Percentiles rank a stretch among this genome's conserved stretches.
These are phyloP conservation scores for Myotis yumanensis DNA, from an alignment of 2,113 vertebrate genomes.

Conservation along the genomic window DNA sequence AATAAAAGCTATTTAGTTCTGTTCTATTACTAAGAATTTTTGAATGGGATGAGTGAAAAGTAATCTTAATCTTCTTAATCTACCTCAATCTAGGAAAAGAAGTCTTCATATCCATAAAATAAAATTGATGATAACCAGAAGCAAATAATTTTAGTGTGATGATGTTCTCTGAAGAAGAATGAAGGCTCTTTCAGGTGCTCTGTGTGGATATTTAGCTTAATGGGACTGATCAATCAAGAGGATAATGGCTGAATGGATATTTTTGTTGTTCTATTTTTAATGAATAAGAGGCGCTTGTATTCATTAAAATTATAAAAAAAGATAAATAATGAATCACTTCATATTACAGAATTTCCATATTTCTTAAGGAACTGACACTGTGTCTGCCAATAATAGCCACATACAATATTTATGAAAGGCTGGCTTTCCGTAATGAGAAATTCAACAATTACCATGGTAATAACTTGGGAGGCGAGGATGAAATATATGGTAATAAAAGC, in stretches of 20 bases:
- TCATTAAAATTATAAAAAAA: constrained; percentile 75
- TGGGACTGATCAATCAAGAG: constrained; percentile 42
- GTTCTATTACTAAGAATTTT: constrained; percentile 39
- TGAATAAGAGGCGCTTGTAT: constrained; percentile 55
- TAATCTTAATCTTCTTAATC: constrained; percentile 50
- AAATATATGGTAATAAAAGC: constrained; percentile 48
- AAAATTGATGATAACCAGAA: constrained; percentile 64
- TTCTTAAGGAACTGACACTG: constrained; percentile 62
- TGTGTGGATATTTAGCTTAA: constrained; percentile 47
- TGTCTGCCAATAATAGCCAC: constrained; percentile 73
- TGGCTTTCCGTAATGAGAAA: constrained; percentile 65
- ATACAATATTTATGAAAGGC: constrained; percentile 73
- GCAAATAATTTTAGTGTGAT: constrained; percentile 54
- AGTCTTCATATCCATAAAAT: constrained; percentile 46
- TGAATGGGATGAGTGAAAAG: constrained; percentile 45
- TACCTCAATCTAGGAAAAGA: not conserved
- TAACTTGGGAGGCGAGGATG: constrained; percentile 53
- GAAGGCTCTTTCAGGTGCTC: constrained; percentile 53
- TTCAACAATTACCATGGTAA: constrained; percentile 65
- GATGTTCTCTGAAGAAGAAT: constrained; percentile 59
- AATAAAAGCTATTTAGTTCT: constrained; percentile 1
- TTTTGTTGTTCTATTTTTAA: constrained; percentile 76
- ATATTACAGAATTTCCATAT: constrained; percentile 68
- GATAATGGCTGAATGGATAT: constrained; percentile 60
- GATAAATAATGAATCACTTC: constrained; percentile 67